Base-by-base conservation (phyloP, 2,797 vertebrate genomes). In the Mus spretus region DNA sequence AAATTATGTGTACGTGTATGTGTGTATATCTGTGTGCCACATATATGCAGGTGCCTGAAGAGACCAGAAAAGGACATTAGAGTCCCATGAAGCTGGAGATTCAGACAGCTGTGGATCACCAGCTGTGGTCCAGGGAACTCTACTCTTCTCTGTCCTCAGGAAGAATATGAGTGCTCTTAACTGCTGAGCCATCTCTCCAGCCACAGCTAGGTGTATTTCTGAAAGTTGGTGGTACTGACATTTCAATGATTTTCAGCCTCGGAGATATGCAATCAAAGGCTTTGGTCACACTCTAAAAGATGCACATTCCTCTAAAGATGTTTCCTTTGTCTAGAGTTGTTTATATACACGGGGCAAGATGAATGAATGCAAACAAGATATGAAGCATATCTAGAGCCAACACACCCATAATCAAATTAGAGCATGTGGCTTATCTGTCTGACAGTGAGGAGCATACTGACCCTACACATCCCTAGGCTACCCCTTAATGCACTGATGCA, bases 341-440 rank as follows among this genome's bases (percentile, higher is more conserved):
- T 92, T 65, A 31, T 3, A 55, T 13, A 70, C 44, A 37, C 1
- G 9, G 59, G 26, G 13, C 74, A 72, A 82, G 63, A 92, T n/a
- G 22, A 91, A 94, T 44, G 26, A 91, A 81, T 70, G 34, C 44
- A 40, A 44, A 87, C 40, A 91, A 88, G 80, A 83, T 44, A 53
- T 79, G 37, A 94, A 94, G 22, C 15, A 26, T 79, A 12, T 80
- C 20, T 67, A 12, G 80, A 92, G 53, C 28, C 72, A 65, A 84
- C 37, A 86, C 4, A 50, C 28, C 34, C 31, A 11, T 26, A 34
- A 37, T 80, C 14, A 83, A 65, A 37, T 75, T 31, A 79, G 77
- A 59, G 10, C 53, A 0, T 17, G 79, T 31, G 19, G n/a, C 53
- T 19, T 83, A 1, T 67, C 17, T 13, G 72, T 37, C 61, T 86